A percentile compares a stretch with the other conserved stretches of the same genome.
These are phyloP conservation scores for Drosophila melanosoma DNA, from an alignment of 2,888 invertebrate genomes.

Conservation along the genomic window DNA sequence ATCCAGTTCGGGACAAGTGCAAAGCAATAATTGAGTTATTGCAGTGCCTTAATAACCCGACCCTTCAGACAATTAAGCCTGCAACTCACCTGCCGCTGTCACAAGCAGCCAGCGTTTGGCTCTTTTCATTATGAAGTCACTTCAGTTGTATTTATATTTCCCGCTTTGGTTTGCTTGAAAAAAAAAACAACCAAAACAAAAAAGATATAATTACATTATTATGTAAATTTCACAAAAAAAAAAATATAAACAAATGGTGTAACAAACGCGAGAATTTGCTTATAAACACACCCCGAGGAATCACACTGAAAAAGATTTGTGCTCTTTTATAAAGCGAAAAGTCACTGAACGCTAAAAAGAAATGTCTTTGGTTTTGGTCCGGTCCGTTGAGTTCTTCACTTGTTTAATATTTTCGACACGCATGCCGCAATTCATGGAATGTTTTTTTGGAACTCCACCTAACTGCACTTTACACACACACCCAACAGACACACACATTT, in stretches of 20 bases:
- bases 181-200: constrained; percentile 11
- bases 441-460: constrained; percentile 13
- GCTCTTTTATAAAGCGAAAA: constrained; percentile 14
- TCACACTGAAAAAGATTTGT: constrained; percentile 27
- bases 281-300: constrained; percentile 29
- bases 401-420: constrained; percentile 51
- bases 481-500: constrained; percentile 2
- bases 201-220: constrained; percentile 34
- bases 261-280: constrained; percentile 45
- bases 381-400: constrained; percentile 30
- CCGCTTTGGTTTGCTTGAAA: constrained; percentile 41
- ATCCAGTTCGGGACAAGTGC: constrained; percentile 36
- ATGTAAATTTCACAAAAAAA: constrained; percentile 27
- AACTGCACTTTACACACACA: constrained; percentile 26
- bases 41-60: constrained; percentile 24
- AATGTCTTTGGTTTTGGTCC: constrained; percentile 23
- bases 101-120: constrained; percentile 86
- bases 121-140: constrained; percentile 85
- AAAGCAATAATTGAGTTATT: constrained; percentile 22
- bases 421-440: constrained; percentile 4
- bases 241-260: constrained; percentile 14
- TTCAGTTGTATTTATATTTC: constrained; percentile 42
- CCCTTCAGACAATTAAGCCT: constrained; percentile 12
- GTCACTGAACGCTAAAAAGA: constrained; percentile 45
- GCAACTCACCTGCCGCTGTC: constrained; percentile 85